phyloP scores from a whole-genome alignment of 2,797 vertebrate species.

The Pangasius djambal region DNA sequence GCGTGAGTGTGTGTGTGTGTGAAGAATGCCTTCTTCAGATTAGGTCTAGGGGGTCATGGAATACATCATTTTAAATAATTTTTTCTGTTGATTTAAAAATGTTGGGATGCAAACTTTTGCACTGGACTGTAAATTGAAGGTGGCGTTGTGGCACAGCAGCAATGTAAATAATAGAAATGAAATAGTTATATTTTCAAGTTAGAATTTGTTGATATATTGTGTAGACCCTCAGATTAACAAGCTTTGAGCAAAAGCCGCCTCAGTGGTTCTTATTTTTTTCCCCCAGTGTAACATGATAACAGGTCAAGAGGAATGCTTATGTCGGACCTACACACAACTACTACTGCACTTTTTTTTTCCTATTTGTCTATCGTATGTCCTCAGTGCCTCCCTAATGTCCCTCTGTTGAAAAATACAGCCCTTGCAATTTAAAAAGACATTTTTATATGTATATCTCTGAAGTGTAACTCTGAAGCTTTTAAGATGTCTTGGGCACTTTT shows the following conservation, averaged over 20 bases:
- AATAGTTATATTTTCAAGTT: background rate
- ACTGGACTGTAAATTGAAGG: background rate
- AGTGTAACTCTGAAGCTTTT: background rate
- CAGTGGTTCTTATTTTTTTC: too few species aligned
- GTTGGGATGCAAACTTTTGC: background rate
- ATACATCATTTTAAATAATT: background rate
- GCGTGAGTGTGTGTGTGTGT: background rate
- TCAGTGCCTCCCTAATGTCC: background rate
- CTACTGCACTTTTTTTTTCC: background rate
- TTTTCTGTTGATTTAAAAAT: background rate
- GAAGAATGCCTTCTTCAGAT: background rate
- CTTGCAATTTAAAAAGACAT: background rate
- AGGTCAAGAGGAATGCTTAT: background rate
- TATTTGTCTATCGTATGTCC: background rate
- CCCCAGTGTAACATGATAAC: background rate
- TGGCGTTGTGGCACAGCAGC: background rate
- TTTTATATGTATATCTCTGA: background rate
- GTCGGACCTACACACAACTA: background rate
- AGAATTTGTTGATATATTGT: background rate
- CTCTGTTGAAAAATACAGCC: background rate
- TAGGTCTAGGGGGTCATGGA: background rate
- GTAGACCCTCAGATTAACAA: background rate
- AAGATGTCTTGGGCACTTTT: background rate
- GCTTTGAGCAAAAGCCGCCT: background rate
- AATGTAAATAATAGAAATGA: background rate